These are phyloP conservation scores for Artibeus jamaicensis DNA, from an alignment of 2,797 vertebrate species.

Conservation along the genomic window DNA sequence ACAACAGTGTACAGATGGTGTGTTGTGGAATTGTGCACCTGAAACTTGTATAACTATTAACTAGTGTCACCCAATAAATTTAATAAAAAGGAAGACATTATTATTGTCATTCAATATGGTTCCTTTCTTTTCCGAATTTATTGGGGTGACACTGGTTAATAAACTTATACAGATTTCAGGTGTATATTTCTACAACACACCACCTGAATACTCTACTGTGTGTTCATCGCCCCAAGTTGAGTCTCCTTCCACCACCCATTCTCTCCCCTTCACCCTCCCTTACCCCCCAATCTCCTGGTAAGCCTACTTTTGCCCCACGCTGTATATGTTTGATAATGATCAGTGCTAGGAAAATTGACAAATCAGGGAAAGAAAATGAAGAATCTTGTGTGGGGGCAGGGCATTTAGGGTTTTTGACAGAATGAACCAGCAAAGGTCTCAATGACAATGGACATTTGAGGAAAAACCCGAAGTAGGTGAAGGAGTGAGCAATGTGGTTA, in stretches of 20 bases:
- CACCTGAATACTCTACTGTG: not conserved
- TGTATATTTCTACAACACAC: not conserved
- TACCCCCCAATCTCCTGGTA: not conserved
- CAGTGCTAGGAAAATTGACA: not conserved
- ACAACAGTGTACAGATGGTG: not conserved
- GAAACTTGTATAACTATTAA: no score
- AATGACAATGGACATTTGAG: not conserved
- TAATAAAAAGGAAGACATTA: not conserved
- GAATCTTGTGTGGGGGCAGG: accelerated
- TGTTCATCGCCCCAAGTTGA: not conserved
- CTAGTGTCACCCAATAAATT: no score
- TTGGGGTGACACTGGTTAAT: not conserved
- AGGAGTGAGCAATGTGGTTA: not conserved
- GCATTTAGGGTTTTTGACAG: not conserved
- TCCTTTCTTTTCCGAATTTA: not conserved
- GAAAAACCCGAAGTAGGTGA: not conserved
- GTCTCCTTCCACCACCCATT: not conserved
- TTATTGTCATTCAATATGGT: not conserved
- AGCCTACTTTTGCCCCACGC: no score
- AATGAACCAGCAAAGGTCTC: not conserved
- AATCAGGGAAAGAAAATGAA: not conserved
- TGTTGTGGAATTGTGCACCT: no score
- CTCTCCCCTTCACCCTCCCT: not conserved
- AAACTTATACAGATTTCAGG: not conserved
- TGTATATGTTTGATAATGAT: not conserved